phyloP scores from a whole-genome alignment of 1,140 invertebrate genomes.

The Gerris buenoi region DNA sequence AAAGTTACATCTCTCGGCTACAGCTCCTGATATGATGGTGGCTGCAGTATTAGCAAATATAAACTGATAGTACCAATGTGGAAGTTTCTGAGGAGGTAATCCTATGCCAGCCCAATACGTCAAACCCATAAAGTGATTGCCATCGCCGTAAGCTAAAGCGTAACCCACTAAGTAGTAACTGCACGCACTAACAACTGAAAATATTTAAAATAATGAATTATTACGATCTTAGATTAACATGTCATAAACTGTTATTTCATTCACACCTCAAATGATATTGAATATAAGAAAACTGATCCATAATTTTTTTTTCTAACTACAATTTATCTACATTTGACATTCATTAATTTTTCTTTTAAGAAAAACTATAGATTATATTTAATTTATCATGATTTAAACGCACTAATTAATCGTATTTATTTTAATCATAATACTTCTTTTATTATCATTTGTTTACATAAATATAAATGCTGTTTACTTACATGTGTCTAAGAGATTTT shows the following conservation, averaged over 20 bases:
- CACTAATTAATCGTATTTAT: background rate
- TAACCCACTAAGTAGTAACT: slow-evolving; percentile 41
- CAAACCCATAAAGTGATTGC: slow-evolving; percentile 26
- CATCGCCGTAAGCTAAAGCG: slow-evolving; percentile 35
- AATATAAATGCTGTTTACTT: slow-evolving; percentile 24
- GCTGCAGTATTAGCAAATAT: slow-evolving; percentile 36
- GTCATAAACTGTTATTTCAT: no score
- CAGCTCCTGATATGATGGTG: slow-evolving; percentile 39
- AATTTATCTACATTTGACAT: no score
- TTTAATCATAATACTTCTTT: background rate
- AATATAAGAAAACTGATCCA: no score
- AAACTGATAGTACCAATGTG: slow-evolving; percentile 37
- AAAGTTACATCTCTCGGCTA: slow-evolving; percentile 41
- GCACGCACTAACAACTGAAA: slow-evolving; percentile 35
- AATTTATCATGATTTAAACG: no score
- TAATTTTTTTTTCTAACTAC: no score
- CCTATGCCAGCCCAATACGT: slow-evolving; percentile 20
- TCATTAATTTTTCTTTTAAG: no score
- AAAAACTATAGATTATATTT: no score
- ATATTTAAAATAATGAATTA: no score
- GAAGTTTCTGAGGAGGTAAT: slow-evolving; percentile 15
- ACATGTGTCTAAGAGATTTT: slow-evolving; percentile 42
- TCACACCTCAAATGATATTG: no score
- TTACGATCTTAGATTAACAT: no score
- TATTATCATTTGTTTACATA: background rate